Percentiles rank a stretch among this genome's conserved stretches.
These are phyloP conservation scores for Montipora capitata DNA, from an alignment of 92 coral and sea anemone species.

Conservation along the genomic window DNA sequence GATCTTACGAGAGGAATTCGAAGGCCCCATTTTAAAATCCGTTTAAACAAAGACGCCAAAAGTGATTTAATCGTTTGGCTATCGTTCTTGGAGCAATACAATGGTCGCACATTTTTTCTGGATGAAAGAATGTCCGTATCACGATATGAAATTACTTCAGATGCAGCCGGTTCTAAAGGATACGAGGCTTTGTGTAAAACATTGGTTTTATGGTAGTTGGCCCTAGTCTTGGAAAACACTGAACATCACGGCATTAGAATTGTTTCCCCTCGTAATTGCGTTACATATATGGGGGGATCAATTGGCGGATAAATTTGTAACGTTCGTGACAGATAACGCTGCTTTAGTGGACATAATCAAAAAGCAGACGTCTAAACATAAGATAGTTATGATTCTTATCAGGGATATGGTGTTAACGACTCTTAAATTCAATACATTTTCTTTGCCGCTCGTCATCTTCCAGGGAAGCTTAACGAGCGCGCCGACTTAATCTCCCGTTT, in stretches of 20 bases:
- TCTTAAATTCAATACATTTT: conserved; percentile 4
- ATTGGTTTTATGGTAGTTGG: conserved; percentile 20
- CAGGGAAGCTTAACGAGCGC: conserved; percentile 30
- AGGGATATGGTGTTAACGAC: conserved; percentile 15
- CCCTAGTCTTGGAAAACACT: conserved; percentile 13
- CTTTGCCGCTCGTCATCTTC: conserved; percentile 24
- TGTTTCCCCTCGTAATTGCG: conserved; percentile 30
- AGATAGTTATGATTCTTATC: conserved; percentile 16
- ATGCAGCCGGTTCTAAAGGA: conserved; percentile 35
- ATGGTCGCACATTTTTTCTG: conserved; percentile 43
- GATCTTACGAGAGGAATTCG: conserved; percentile 41
- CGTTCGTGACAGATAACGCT: conserved; percentile 24
- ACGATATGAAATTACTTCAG: not conserved
- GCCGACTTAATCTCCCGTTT: conserved; percentile 42
- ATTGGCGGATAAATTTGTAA: conserved; percentile 5
- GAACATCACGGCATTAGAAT: conserved; percentile 30
- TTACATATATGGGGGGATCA: conserved; percentile 36
- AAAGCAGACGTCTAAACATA: conserved; percentile 28
- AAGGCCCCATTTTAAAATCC: conserved; percentile 3
- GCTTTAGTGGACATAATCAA: conserved; percentile 32
- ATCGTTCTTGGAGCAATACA: conserved; percentile 9
- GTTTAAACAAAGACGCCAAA: conserved; percentile 7
- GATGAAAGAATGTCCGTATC: conserved; percentile 1
- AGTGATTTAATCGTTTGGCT: conserved; percentile 32
- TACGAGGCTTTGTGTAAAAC: conserved; percentile 1